A percentile compares a stretch with the other conserved stretches of the same genome.
Evolutionary conservation across 1,140 invertebrate species (phyloP).

Genomic region (Cataglyphis hispanica): DNA sequence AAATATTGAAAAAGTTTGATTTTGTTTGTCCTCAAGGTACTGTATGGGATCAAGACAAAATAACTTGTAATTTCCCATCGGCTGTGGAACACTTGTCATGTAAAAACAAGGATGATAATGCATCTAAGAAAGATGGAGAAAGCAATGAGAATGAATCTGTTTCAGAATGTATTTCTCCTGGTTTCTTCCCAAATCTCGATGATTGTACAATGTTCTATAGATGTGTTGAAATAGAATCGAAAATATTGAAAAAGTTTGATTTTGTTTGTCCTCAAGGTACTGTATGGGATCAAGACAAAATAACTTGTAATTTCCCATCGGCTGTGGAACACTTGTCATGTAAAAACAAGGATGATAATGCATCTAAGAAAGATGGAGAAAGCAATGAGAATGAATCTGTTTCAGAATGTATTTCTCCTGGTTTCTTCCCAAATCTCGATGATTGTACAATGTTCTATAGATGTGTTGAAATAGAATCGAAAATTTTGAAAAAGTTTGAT

Average conservation of each 20-base stretch:
- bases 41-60: constrained; percentile 89
- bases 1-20: constrained; percentile 87
- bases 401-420: constrained; percentile 7
- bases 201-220: constrained; percentile 92
- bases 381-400: neutral
- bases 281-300: constrained; percentile 89
- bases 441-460: constrained; percentile 92
- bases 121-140: no score
- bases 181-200: constrained; percentile 85
- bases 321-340: constrained; percentile 77
- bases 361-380: no score
- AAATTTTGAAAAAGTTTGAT: constrained; percentile 87
- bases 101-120: no score
- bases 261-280: constrained; percentile 89
- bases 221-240: constrained; percentile 88
- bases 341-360: no score
- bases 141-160: neutral
- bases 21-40: constrained; percentile 89
- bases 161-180: constrained; percentile 11
- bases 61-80: constrained; percentile 89
- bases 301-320: constrained; percentile 89
- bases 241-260: constrained; percentile 87
- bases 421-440: constrained; percentile 85
- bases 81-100: constrained; percentile 77
- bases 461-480: constrained; percentile 88